Conservation (phyloP, 64 coral and sea anemone species). For the Trachythela sp. region DNA sequence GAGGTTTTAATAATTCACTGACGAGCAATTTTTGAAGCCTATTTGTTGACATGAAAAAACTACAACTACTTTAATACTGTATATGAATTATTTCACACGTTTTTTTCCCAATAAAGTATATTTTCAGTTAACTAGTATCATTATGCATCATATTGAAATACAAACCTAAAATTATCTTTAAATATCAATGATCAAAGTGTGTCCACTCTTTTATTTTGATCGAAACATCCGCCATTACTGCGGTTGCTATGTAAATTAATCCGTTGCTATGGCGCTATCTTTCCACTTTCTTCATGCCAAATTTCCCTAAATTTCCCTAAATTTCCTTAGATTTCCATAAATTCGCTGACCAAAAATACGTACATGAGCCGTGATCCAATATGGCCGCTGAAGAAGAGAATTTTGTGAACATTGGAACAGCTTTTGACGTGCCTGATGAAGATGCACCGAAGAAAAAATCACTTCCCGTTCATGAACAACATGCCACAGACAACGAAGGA, state of each 20-base stretch:
- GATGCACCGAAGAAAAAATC: constrained; percentile 89
- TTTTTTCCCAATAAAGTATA: too few species aligned
- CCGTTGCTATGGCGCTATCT: not conserved
- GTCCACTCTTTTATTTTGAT: not conserved
- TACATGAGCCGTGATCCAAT: constrained; percentile 35
- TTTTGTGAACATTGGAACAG: constrained; percentile 76
- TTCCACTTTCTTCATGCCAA: not conserved
- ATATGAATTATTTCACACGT: too few species aligned
- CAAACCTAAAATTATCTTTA: not conserved
- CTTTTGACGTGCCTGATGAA: constrained; percentile 73
- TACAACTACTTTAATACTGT: too few species aligned
- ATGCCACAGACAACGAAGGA: constrained; percentile 83
- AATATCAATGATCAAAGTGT: not conserved
- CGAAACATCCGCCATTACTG: not conserved
- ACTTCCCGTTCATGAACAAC: constrained; percentile 79
- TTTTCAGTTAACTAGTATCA: too few species aligned
- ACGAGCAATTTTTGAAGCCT: too few species aligned
- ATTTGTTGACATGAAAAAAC: too few species aligned
- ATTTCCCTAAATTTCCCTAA: not conserved
- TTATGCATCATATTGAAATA: not conserved
- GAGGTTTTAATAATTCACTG: too few species aligned
- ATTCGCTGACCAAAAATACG: too few species aligned
- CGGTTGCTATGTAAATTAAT: not conserved
- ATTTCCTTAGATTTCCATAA: not conserved
- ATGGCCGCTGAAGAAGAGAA: constrained; percentile 90